Evolutionary conservation across 1,140 invertebrate species (phyloP).

Genomic region (Portunus trituberculatus): DNA sequence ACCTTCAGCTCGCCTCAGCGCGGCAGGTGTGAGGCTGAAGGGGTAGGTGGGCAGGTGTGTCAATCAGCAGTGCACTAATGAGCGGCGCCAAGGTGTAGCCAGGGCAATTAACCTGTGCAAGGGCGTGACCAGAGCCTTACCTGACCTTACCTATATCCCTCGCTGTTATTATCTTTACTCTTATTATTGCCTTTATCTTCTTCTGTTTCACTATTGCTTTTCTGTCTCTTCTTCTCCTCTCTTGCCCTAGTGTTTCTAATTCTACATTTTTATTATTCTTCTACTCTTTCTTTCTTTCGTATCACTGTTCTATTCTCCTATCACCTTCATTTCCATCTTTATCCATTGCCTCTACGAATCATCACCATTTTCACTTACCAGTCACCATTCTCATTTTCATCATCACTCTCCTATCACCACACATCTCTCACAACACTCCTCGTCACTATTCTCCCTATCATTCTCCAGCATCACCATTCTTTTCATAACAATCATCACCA

Average conservation of each 20-base stretch:
- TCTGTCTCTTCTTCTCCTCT: not conserved
- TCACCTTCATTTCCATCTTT: no score
- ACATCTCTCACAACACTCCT: not conserved
- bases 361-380: not conserved
- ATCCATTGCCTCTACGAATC: no score
- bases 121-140: not conserved
- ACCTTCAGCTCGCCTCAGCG: no score
- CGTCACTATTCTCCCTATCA: no score
- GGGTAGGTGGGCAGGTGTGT: not conserved
- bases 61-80: not conserved
- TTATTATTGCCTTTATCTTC: no score
- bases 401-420: not conserved
- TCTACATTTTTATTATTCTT: not conserved
- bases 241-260: not conserved
- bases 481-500: not conserved
- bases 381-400: not conserved
- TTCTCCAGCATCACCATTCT: no score
- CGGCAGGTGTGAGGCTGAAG: not conserved
- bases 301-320: not conserved
- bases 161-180: no score
- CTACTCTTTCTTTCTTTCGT: not conserved
- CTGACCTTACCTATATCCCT: not conserved
- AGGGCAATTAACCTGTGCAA: not conserved
- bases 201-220: not conserved
- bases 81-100: not conserved